Evolutionary conservation across 1,140 invertebrate genomes (phyloP), one percentile per base, ranked within the genome.

Genomic region (Drosophila micromelanica): DNA sequence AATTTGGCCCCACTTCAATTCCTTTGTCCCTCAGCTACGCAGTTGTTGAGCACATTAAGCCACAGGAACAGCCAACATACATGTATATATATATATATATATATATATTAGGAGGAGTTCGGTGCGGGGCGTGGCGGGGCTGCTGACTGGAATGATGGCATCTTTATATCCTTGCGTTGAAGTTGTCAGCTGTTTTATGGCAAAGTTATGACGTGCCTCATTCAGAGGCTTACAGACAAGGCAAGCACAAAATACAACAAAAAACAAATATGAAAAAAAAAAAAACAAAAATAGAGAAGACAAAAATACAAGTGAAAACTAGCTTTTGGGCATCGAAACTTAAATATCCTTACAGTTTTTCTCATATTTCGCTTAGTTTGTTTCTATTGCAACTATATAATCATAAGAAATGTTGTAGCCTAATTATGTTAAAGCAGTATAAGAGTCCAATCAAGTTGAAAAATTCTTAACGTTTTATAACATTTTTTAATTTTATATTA

Each of bases 11-110:
- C 62, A 57, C 48, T 61, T 67, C 63, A 73, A 72, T 73, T 59
- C 45, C 55, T 63, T 73, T 73, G 54, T 60, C 55, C 63, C 23
- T 46, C 32, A 27, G 43, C 37, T 68, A 70, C 64, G 69, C 81
- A 86, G 81, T 86, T 86, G 77, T 86, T 86, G 75, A 78, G 81
- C 70, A 78, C 81, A 81, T 86, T 87, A 86, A 87, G 82, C 82
- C 75, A 87, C 81, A 81, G 73, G 81, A 75, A 75, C 70, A 87
- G 78, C 78, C 71, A 71, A 62, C 13, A 62, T 30, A 52, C 48
- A 32, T 40, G 51, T 54, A 5, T 15, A 3, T 37, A 35, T 15
- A 45, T 8, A 23, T 15, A n/a, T n/a, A n/a, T n/a, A n/a, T n/a
- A n/a, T n/a, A n/a, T 20, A 57, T 9, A 49, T n/a, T n/a, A 7